phyloP scores from a whole-genome alignment of 2,797 vertebrate species.

The Malacoraja senta region DNA sequence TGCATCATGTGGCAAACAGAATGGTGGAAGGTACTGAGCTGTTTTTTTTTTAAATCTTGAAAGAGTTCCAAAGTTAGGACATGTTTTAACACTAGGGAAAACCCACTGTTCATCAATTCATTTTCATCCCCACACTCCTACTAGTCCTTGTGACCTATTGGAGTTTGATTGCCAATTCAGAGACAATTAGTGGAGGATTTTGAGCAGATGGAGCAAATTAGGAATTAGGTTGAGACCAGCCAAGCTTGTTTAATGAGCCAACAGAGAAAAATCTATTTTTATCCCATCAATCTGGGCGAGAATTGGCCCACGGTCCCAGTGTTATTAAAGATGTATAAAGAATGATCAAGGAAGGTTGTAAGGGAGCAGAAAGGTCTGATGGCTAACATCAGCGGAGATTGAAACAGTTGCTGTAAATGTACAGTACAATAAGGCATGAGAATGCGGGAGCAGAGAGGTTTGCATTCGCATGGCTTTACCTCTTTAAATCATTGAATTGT shows the following conservation, averaged over 20 bases:
- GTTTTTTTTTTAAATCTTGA: too few species aligned
- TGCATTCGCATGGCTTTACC: too few species aligned
- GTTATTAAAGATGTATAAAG: neutral
- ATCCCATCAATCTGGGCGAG: neutral
- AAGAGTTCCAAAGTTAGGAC: neutral
- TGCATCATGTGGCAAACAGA: neutral
- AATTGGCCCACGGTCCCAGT: neutral
- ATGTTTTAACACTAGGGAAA: neutral
- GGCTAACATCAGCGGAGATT: neutral
- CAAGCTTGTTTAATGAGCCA: conserved; percentile 30
- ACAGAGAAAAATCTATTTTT: conserved; percentile 25
- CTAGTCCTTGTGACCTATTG: conserved; percentile 5
- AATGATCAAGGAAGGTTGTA: neutral
- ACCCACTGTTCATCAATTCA: neutral
- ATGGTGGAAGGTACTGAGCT: neutral
- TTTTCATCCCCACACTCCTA: neutral
- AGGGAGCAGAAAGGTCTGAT: neutral
- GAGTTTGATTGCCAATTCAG: neutral
- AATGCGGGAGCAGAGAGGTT: too few species aligned
- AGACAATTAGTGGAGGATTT: neutral
- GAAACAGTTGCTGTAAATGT: neutral
- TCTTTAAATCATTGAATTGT: too few species aligned
- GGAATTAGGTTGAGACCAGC: neutral
- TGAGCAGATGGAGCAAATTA: conserved; percentile 28
- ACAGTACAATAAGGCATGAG: neutral